Conservation (phyloP, 2,888 invertebrate species). For the Seladonia tumulorum region DNA sequence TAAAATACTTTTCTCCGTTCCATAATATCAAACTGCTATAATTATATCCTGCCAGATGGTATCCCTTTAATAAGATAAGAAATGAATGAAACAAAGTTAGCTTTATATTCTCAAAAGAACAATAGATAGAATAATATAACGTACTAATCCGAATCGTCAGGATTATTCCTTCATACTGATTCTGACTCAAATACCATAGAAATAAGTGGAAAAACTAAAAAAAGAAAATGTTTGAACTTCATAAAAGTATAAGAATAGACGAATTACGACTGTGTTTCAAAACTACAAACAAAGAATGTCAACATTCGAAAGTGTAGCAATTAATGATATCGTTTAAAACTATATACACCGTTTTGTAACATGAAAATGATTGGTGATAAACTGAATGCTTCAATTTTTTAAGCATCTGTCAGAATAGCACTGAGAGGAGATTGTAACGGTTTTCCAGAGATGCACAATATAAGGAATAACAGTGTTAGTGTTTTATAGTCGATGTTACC, state of each 20-base stretch:
- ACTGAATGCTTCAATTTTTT: neutral
- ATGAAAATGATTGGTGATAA: conserved; percentile 5
- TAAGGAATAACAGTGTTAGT: conserved; percentile 44
- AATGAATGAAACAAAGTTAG: neutral
- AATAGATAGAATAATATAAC: neutral
- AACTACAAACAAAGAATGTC: conserved; percentile 28
- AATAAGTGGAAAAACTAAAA: neutral
- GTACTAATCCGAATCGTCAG: conserved; percentile 10
- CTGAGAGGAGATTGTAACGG: conserved; percentile 37
- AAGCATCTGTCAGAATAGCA: conserved; percentile 29
- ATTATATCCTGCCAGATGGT: too few relatives aligned
- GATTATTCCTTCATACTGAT: conserved; percentile 18
- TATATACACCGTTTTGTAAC: neutral
- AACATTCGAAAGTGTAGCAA: conserved; percentile 30
- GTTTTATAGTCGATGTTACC: conserved; percentile 41
- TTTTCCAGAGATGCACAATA: conserved; percentile 31
- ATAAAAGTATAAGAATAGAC: neutral
- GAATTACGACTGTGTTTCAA: conserved; percentile 8
- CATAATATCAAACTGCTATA: neutral
- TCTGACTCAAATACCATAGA: conserved; percentile 20
- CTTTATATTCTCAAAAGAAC: neutral
- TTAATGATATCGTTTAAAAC: neutral
- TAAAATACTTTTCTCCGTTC: neutral
- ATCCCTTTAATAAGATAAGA: neutral
- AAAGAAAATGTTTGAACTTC: neutral